Base-by-base conservation (phyloP, 1,140 invertebrate species). In the Maniola jurtina region DNA sequence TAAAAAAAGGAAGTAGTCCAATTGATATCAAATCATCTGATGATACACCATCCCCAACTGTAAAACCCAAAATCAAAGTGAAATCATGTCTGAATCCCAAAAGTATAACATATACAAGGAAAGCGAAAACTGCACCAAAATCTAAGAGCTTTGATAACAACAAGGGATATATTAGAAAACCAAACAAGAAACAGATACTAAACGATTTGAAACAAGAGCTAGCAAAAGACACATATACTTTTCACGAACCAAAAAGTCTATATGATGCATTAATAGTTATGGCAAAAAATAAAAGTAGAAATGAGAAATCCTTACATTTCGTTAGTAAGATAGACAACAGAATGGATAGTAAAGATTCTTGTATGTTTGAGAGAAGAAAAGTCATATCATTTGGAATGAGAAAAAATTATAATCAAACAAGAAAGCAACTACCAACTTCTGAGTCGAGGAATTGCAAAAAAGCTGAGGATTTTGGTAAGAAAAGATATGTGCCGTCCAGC, bases 161-260 rank as follows among this genome's bases (percentile, higher is more conserved):
- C 33, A 62, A 54, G n/a, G 61, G 68, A 56, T 68, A 25, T 10
- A 56, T 67, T 10, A 77, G 55, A 56, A 79, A 68, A 52, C 52
- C 45, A 0, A 73, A 66, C 50, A 85, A 78, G 55, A 75, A 68
- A 38, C 68, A 70, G 9, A 64, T 85, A 11, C 16, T 85, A 1
- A 76, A 76, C 33, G 25, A 75, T 16, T 71, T 87, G 10, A 87
- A 83, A 64, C 64, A 80, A 14, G 61, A 87, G 47, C 35, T 85
- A 36, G 56, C 68, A 66, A 64, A 74, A 6, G 66, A 77, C 6
- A 55, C 64, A 2, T 13, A 48, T 5, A 52, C 14, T 0, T 76
- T 68, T 38, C 65, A 79, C 6, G 78, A 86, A 33, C 82, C 81
- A 0, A 35, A 68, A 33, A 86, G 70, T 45, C 70, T 88, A 35